Percentiles rank a stretch among this genome's conserved stretches.
These are phyloP conservation scores for Ametastegia equiseti DNA, from an alignment of 2,888 invertebrate genomes.

Conservation along the genomic window DNA sequence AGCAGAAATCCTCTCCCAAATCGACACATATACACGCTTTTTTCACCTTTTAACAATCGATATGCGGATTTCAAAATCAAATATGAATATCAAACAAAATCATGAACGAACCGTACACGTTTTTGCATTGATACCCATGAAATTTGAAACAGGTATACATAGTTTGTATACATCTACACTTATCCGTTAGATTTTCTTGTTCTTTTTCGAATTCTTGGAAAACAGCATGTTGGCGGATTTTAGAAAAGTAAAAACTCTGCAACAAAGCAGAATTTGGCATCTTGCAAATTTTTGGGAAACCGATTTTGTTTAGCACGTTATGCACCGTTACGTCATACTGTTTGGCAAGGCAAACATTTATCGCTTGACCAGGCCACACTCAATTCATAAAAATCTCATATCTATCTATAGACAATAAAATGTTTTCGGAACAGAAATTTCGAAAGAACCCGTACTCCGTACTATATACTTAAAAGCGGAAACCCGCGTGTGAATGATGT, in stretches of 20 bases:
- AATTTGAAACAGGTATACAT: no score
- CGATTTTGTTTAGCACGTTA: conserved; percentile 12
- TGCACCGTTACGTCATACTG: neutral
- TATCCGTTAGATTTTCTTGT: neutral
- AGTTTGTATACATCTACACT: neutral
- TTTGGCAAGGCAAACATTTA: conserved; percentile 17
- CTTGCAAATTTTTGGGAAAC: neutral
- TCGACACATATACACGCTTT: no score
- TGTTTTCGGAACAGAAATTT: neutral
- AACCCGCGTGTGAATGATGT: neutral
- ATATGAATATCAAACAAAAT: no score
- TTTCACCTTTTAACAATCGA: no score
- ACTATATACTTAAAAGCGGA: neutral
- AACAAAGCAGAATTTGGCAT: neutral
- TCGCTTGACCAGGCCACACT: conserved; percentile 1
- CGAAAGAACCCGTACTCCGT: neutral
- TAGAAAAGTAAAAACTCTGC: neutral
- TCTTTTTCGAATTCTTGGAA: neutral
- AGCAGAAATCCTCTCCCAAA: no score
- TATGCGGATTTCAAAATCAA: no score
- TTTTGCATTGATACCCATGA: no score
- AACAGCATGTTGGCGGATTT: no score
- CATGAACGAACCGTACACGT: no score
- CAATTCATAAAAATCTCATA: conserved; percentile 2
- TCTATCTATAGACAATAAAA: neutral